These are phyloP conservation scores for Bembecia ichneumoniformis DNA, from an alignment of 2,888 invertebrate species.

Conservation along the genomic window DNA sequence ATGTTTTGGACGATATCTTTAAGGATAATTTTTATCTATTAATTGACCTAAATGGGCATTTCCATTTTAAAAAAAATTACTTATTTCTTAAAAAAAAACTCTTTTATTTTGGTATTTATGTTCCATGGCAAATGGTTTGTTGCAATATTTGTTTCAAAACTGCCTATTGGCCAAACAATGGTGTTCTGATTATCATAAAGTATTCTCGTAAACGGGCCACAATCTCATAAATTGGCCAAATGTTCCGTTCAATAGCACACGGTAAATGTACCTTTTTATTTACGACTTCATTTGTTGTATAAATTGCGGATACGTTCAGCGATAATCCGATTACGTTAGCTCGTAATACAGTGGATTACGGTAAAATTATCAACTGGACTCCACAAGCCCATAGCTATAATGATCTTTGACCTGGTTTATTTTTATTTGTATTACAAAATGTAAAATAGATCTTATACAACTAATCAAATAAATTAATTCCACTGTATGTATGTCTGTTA, in stretches of 20 bases:
- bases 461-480: no score
- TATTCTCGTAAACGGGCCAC: not conserved
- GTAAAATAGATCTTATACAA: no score
- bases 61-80: no score
- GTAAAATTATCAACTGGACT: not conserved
- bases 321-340: constrained; percentile 15
- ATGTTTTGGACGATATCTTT: no score
- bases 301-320: constrained; percentile 20
- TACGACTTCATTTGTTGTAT: constrained; percentile 19
- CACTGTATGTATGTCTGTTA: no score
- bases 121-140: not conserved
- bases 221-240: not conserved
- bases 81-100: no score
- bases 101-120: no score
- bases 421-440: no score
- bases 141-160: not conserved
- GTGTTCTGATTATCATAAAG: not conserved
- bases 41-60: no score
- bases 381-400: not conserved
- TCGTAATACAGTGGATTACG: constrained; percentile 4
- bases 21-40: no score
- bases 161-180: not conserved
- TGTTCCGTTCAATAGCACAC: constrained; percentile 20
- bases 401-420: no score
- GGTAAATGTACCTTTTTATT: constrained; percentile 28